A percentile compares a stretch with the other conserved stretches of the same genome.
These are phyloP conservation scores for Suricata suricatta DNA, from an alignment of 2,113 vertebrate genomes.

Conservation along the genomic window DNA sequence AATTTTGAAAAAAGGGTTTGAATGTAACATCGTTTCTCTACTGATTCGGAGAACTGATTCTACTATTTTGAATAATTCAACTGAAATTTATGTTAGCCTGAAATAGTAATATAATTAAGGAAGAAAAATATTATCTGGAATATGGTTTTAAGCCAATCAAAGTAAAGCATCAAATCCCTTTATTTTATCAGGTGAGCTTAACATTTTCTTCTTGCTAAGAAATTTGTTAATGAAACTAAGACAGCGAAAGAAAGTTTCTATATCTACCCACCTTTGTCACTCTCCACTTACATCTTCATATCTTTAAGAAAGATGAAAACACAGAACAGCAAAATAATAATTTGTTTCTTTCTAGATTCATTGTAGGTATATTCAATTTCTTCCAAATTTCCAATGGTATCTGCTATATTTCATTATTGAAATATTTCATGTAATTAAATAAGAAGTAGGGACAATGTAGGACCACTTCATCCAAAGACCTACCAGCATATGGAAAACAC, in stretches of 20 bases:
- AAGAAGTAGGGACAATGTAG: slow-evolving; percentile 34
- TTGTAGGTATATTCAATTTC: slow-evolving; percentile 24
- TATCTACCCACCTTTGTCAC: neutral
- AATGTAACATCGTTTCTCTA: neutral
- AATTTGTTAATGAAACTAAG: neutral
- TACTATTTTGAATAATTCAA: slow-evolving; percentile 15
- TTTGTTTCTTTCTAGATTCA: slow-evolving; percentile 45
- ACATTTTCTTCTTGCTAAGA: slow-evolving; percentile 24
- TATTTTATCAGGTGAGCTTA: neutral
- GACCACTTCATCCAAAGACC: slow-evolving; percentile 43
- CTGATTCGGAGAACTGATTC: slow-evolving; percentile 19
- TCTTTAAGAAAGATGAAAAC: slow-evolving; percentile 46
- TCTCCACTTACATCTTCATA: neutral
- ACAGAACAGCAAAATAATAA: slow-evolving; percentile 12
- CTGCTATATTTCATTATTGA: slow-evolving; percentile 21
- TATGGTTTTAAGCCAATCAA: neutral
- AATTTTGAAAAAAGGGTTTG: neutral
- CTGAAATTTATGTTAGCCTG: slow-evolving; percentile 27
- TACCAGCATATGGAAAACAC: slow-evolving; percentile 57
- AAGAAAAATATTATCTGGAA: slow-evolving; percentile 38
- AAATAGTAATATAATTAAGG: slow-evolving; percentile 27
- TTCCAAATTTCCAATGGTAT: slow-evolving; percentile 24
- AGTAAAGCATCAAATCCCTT: neutral
- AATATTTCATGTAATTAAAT: slow-evolving; percentile 51
- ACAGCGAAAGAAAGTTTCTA: neutral